A percentile compares a stretch with the other conserved stretches of the same genome.
phyloP scores from a whole-genome alignment of 2,888 invertebrate genomes.

The Escarpia spicata region DNA sequence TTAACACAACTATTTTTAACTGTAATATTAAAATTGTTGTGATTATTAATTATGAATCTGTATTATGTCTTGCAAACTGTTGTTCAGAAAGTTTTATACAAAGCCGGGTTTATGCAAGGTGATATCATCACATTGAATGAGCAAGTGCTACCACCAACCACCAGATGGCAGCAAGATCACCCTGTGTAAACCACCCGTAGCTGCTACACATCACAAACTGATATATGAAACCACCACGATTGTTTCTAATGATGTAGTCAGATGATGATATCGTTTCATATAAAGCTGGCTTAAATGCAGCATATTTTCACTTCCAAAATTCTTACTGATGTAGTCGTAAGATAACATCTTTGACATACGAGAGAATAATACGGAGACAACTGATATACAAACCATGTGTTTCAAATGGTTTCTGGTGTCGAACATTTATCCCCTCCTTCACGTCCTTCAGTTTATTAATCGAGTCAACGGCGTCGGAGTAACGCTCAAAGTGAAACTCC shows the following conservation, averaged over 20 bases:
- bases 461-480: neutral
- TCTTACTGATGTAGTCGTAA: neutral
- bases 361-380: neutral
- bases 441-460: neutral
- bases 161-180: too few species aligned
- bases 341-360: neutral
- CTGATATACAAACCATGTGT: neutral
- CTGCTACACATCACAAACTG: too few species aligned
- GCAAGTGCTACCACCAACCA: too few species aligned
- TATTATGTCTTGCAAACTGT: neutral
- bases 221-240: too few species aligned
- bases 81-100: neutral
- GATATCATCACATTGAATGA: too few species aligned
- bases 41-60: neutral
- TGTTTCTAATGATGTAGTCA: too few species aligned
- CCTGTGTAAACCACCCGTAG: too few species aligned
- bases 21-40: neutral
- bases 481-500: neutral
- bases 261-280: too few species aligned
- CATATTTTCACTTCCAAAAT: neutral
- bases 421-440: neutral
- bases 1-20: neutral
- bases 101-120: too few species aligned
- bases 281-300: neutral
- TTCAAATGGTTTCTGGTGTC: conserved; percentile 13